Base-by-base conservation (phyloP, 2,888 invertebrate species). In the Clostera curtula region DNA sequence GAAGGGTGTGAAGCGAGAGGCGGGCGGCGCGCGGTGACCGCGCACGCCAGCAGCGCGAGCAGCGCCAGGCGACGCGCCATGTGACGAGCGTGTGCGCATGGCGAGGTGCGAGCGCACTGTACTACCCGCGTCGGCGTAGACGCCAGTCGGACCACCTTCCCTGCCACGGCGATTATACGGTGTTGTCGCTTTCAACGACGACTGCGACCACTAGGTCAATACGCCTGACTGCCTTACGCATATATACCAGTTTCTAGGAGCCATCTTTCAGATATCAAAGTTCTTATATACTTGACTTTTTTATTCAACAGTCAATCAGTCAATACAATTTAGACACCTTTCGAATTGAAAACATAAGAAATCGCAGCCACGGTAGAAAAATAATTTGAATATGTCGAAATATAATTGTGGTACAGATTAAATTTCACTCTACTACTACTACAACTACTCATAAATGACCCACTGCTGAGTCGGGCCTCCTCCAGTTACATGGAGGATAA, bases 41-140 rank as follows among this genome's bases (percentile, higher is more conserved):
- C 67, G 61, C 67, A 71, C 56, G 66, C 75, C 66, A 73, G 64
- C 51, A 76, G 64, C 70, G 61, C 74, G 43, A 74, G 76, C 76
- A 79, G 82, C 83, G 79, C 71, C 80, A 77, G 68, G 72, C 76
- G 79, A 75, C 77, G 82, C 82, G 79, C 79, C 82, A 82, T 83
- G 72, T 58, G 74, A 56, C 63, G 66, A 57, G 61, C 71, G 82
- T 79, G 75, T 80, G 76, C 65, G 75, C 84, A 79, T 84, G 83
- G 69, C 83, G 83, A 71, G 75, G 72, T 73, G 83, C 82, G 71
- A 70, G 75, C 61, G 82, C 80, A 75, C 80, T 80, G 61, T 80
- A 74, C 61, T 44, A 56, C 50, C 44, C 48, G 46, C 41, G 37
- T 47, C 51, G 43, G 42, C 43, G 42, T 51, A 36, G 54, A 43